Percentiles rank a stretch among this genome's conserved stretches.
These are phyloP conservation scores for Panagrolaimus sp. DNA, from an alignment of 1,140 invertebrate species.

Conservation along the genomic window DNA sequence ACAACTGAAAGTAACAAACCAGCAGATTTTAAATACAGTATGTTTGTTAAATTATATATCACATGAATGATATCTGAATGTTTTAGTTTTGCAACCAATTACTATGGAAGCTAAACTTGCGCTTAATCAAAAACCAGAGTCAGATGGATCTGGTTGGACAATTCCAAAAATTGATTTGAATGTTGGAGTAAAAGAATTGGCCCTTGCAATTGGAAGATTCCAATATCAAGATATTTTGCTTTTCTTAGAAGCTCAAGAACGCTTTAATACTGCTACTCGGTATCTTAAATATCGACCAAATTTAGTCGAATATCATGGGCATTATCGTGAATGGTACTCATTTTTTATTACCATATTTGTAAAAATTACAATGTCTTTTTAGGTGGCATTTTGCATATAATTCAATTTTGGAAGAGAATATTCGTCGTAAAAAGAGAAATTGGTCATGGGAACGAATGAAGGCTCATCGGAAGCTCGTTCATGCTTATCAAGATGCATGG, in stretches of 20 bases:
- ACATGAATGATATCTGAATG: constrained; percentile 30
- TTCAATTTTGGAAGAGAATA: constrained; percentile 76
- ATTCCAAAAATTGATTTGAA: constrained; percentile 80
- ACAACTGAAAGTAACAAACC: constrained; percentile 69
- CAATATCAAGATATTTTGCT: constrained; percentile 81
- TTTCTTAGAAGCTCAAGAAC: constrained; percentile 77
- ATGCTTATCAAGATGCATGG: constrained; percentile 72
- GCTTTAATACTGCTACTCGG: constrained; percentile 71
- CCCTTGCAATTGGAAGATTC: constrained; percentile 65
- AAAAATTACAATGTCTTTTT: constrained; percentile 2
- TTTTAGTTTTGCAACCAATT: constrained; percentile 82
- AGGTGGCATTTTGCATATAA: constrained; percentile 87
- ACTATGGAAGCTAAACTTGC: constrained; percentile 78
- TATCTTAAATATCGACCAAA: constrained; percentile 80
- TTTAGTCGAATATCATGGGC: constrained; percentile 68
- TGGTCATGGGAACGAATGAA: constrained; percentile 88
- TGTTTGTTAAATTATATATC: constrained; percentile 57
- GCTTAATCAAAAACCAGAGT: constrained; percentile 86
- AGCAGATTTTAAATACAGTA: constrained; percentile 71
- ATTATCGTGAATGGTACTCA: constrained; percentile 82
- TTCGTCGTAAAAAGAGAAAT: constrained; percentile 69
- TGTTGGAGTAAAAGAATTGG: constrained; percentile 78
- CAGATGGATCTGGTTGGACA: constrained; percentile 72
- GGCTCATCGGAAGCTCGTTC: constrained; percentile 71
- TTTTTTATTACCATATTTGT: no score